Evolutionary conservation across 1,140 invertebrate genomes (phyloP), one percentile per base, ranked within the genome.

Genomic region (Apis dorsata): DNA sequence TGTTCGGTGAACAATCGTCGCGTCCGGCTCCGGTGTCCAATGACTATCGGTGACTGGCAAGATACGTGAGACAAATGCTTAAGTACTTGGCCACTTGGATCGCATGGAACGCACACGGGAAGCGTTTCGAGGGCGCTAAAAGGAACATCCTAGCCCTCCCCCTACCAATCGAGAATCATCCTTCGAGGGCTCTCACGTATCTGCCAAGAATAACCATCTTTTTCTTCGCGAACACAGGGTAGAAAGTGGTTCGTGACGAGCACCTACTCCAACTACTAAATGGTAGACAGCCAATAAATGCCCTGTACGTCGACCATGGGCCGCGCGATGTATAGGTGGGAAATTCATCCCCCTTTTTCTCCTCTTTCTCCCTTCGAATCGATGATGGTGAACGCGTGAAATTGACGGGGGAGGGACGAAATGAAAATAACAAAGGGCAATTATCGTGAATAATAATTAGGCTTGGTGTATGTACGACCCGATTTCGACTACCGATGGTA

Each of bases 1-100:
- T 89, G 88, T 89, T 89, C 87, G 55, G n/a, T 53, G 85, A 89
- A 89, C 88, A 89, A 89, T 89, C 70, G 88, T 88, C 88, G 87
- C 85, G 82, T 84, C 82, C 82, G 75, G 69, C 81, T 57, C 63
- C 71, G 69, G 84, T 89, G 85, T 85, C 85, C 81, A 75, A 79
- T 85, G 86, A 88, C 84, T 81, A 88, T 88, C 84, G 86, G 74
- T 84, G 86, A 86, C 83, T 66, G 73, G 84, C 75, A 79, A 85
- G 87, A 89, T 89, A 89, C 88, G 88, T 89, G 88, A 88, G 79
- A 89, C 79, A 83, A 85, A 89, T 88, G 75, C 81, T 78, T 82
- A 82, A 89, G 82, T 83, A 84, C 65, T 44, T 44, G 74, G 66
- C 83, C 86, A 79, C 83, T 81, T 71, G 65, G 59, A 24, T 11